Conservation (phyloP, 1,140 invertebrate species). For the Drosophila sucinea region DNA sequence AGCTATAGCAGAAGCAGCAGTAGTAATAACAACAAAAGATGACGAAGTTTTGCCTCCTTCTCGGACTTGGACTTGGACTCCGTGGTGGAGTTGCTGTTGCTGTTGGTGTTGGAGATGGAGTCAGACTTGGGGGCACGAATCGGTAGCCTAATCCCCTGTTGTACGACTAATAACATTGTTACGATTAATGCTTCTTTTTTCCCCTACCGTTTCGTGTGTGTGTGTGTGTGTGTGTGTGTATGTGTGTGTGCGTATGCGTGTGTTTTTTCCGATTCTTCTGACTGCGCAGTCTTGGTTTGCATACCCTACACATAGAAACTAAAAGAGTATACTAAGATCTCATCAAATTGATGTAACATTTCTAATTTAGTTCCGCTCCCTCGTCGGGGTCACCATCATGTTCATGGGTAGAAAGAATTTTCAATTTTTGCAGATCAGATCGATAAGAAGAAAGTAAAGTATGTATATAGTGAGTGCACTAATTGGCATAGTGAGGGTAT, state of each 20-base stretch:
- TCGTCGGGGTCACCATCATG: too few species aligned
- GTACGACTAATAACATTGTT: slow-evolving; percentile 83
- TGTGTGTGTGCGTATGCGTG: not conserved
- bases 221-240: not conserved
- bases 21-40: slow-evolving; percentile 43
- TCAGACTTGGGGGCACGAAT: slow-evolving; percentile 64
- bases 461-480: too few species aligned
- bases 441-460: too few species aligned
- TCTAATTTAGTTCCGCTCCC: too few species aligned
- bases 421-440: too few species aligned
- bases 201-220: slow-evolving; percentile 25
- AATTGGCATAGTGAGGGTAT: not conserved
- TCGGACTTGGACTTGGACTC: slow-evolving; percentile 38
- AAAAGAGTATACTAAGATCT: not conserved
- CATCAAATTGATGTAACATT: too few species aligned
- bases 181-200: slow-evolving; percentile 80
- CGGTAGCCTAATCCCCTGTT: slow-evolving; percentile 82
- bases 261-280: slow-evolving; percentile 40
- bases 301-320: not conserved
- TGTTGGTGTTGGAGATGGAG: slow-evolving; percentile 24
- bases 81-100: slow-evolving; percentile 3
- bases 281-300: not conserved
- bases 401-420: too few species aligned
- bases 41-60: slow-evolving; percentile 19
- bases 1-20: slow-evolving; percentile 24